Evolutionary conservation across 2,888 invertebrate species (phyloP), one percentile per base, ranked within the genome.

Genomic region (Zygogramma bicolorata): DNA sequence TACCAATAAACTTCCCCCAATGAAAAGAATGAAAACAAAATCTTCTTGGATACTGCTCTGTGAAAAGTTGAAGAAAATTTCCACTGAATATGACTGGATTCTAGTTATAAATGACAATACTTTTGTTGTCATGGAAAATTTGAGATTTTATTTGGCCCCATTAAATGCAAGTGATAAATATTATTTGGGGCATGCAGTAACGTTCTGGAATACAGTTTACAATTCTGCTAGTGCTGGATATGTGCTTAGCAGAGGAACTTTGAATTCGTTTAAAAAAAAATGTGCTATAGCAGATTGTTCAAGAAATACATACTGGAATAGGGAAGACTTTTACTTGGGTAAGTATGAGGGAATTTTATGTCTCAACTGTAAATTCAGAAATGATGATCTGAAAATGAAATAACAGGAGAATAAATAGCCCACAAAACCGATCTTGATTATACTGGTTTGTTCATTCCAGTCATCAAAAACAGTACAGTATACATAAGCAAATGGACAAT

Each of bases 241-340:
- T 81, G 88, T 89, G 68, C 82, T 91, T 53, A 91, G 90, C 80
- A 84, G 81, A 79, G 88, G 87, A n/a, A 85, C 87, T 25, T 77
- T 90, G 38, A 67, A 75, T 6, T 83, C 84, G 49, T 80, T 91
- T 22, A 80, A 86, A n/a, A 76, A 83, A 8, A 85, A 83, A 70
- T 73, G 79, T 38, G 57, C 25, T 8, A 69, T 65, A 31, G 60
- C 86, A 31, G 84, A 86, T 46, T 91, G 90, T 81, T 76, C 82
- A n/a, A 79, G 84, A 4, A 86, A 88, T 65, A 88, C 87, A 69
- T 90, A 88, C 80, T 88, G 89, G 87, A 90, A 90, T 75, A 88
- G 89, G 78, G 90, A 90, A 83, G 91, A 90, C 83, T 90, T 88
- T 83, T 89, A 89, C 84, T 87, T 91, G 71, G 90, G 90, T 89